Percentiles rank a stretch among this genome's conserved stretches.
Conservation (phyloP, 2,113 vertebrate genomes). For the Podarcis muralis region DNA sequence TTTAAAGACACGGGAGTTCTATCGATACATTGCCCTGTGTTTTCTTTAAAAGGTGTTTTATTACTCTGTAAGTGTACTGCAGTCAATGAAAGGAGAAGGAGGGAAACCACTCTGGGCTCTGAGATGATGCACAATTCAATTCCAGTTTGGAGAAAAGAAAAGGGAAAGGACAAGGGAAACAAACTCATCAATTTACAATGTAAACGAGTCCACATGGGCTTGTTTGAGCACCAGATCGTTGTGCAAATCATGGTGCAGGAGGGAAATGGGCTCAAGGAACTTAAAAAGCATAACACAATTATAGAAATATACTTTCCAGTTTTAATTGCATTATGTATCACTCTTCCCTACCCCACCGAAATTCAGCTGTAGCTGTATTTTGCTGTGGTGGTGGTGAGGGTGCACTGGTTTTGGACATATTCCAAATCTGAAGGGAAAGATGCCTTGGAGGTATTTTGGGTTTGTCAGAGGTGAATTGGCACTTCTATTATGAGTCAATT, state of each 20-base stretch:
- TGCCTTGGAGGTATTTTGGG: too few species aligned
- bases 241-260: constrained; percentile 60
- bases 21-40: constrained; percentile 58
- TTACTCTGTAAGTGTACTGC: constrained; percentile 56
- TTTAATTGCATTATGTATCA: neutral
- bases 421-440: too few species aligned
- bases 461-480: too few species aligned
- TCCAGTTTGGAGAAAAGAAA: constrained; percentile 58
- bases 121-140: constrained; percentile 64
- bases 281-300: constrained; percentile 35
- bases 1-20: constrained; percentile 66
- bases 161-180: constrained; percentile 48
- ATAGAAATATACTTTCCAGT: neutral
- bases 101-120: constrained; percentile 41
- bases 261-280: constrained; percentile 34
- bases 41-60: constrained; percentile 75
- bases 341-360: neutral
- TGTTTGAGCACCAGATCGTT: constrained; percentile 39
- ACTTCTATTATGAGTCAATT: too few species aligned
- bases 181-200: constrained; percentile 28
- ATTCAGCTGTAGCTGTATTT: neutral
- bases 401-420: too few species aligned
- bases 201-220: constrained; percentile 42
- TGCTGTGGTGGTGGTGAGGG: neutral
- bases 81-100: constrained; percentile 53